Evolutionary conservation across 2,797 vertebrate genomes (phyloP), one percentile per base, ranked within the genome.

Genomic region (Jordanella pulchra): DNA sequence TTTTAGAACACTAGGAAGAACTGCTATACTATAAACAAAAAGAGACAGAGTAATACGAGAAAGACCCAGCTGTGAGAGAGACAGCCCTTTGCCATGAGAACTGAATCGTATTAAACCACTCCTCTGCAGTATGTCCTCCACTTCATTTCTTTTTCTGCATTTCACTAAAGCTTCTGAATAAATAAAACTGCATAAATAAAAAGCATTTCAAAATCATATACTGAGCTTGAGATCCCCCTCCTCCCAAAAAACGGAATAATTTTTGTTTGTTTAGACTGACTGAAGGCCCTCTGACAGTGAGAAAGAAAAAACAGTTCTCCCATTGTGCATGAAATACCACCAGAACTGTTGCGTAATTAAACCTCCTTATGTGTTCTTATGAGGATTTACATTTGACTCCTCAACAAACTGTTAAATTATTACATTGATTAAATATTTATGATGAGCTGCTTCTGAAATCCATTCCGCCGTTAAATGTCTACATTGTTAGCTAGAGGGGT

Each of bases 71-170:
- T 42, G 23, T 63, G 35, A n/a, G 70, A 77, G 48, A 69, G 76
- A 76, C 72, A 79, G 56, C 54, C 55, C 50, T 56, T 71, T 69
- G 48, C 78, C 73, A 67, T 63, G 66, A 80, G n/a, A 71, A 84
- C 54, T 72, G 69, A 83, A 80, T 86, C 67, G 42, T 78, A 78
- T 80, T 75, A 73, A 50, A 75, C 75, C 54, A 45, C 65, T 77
- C 61, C 75, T 79, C 55, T 78, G 67, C 50, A 55, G 64, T 69
- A 58, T 64, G 63, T 78, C 60, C 72, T 75, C 54, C 55, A n/a
- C 68, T 81, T 32, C 65, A 60, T 72, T 65, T 80, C 72, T 56
- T 32, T 58, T 28, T 64, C 42, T 75, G 21, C 64, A 60, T 73
- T 55, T 64, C 14, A 64, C 42, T 68, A 45, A 83, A 83, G 71